Conservation (phyloP, 1,140 invertebrate genomes). For the Trypoxylus dichotomus region DNA sequence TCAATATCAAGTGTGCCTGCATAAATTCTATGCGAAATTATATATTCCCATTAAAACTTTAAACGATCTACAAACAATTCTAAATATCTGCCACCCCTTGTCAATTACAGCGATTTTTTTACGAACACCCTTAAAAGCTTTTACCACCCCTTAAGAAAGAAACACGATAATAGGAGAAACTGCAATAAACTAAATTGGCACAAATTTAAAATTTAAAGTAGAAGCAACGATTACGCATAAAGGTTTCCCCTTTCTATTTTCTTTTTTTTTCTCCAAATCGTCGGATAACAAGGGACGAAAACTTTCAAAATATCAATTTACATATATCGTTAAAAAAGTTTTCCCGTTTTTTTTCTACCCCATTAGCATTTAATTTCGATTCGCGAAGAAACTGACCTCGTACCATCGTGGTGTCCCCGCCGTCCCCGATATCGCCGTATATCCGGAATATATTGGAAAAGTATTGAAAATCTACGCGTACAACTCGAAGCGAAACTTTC, state of each 20-base stretch:
- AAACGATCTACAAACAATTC: no score
- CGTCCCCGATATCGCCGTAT: background rate
- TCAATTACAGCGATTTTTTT: no score
- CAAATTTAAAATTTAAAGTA: background rate
- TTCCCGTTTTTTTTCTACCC: background rate
- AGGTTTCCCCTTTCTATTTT: background rate
- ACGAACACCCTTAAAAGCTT: no score
- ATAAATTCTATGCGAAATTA: no score
- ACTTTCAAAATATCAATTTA: background rate
- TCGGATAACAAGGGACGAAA: background rate
- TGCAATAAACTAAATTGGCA: no score
- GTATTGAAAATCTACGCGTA: background rate
- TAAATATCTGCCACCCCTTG: no score
- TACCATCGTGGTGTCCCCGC: background rate
- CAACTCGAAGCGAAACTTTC: constrained; percentile 7
- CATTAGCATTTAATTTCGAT: constrained; percentile 11
- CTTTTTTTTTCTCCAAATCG: background rate
- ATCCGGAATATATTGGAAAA: background rate
- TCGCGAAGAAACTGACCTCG: background rate
- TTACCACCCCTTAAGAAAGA: no score
- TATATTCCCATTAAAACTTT: no score
- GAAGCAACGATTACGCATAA: background rate
- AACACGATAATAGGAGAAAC: no score
- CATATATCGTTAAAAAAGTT: background rate
- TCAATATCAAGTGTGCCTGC: no score